A percentile compares a stretch with the other conserved stretches of the same genome.
These are phyloP conservation scores for Hirtodrosophila confusa DNA, from an alignment of 2,888 invertebrate genomes.

Conservation along the genomic window DNA sequence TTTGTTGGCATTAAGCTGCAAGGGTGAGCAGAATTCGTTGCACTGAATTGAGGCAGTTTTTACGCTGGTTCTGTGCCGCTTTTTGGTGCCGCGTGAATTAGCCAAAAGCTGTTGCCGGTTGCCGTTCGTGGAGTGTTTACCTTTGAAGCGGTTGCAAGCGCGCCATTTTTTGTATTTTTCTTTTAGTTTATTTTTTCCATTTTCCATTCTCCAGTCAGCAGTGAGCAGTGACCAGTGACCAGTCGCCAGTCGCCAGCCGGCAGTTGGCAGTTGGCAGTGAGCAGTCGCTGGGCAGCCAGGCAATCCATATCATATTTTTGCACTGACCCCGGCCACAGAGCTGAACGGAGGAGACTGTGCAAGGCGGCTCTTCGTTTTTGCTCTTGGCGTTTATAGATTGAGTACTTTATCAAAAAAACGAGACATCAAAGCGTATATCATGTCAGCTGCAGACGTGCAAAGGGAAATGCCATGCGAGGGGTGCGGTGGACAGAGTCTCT, in stretches of 20 bases:
- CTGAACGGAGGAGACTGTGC: conserved; percentile 1
- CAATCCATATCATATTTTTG: conserved; percentile 74
- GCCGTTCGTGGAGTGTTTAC: conserved; percentile 65
- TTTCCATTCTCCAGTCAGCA: conserved; percentile 27
- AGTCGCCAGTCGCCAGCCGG: conserved; percentile 15
- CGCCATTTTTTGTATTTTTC: conserved; percentile 66
- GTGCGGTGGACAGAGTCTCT: background rate
- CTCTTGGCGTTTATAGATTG: conserved; percentile 79
- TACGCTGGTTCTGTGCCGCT: conserved; percentile 18
- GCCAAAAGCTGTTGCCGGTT: conserved; percentile 69
- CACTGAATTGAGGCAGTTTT: background rate
- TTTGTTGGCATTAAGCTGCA: too few relatives aligned
- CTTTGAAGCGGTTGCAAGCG: conserved; percentile 66
- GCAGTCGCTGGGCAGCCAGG: conserved; percentile 43
- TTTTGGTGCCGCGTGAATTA: conserved; percentile 67
- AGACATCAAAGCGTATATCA: conserved; percentile 77
- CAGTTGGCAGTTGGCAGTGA: conserved; percentile 35
- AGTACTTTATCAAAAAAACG: conserved; percentile 79
- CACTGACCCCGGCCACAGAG: conserved; percentile 54
- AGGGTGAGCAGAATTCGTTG: conserved; percentile 6
- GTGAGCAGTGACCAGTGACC: conserved; percentile 32
- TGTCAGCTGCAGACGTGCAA: conserved; percentile 67
- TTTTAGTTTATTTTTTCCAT: conserved; percentile 30
- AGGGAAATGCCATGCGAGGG: conserved; percentile 18
- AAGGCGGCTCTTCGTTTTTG: conserved; percentile 63